These are phyloP conservation scores for Pseudorhombus dupliciocellatus DNA, from an alignment of 2,113 vertebrate genomes.

Conservation along the genomic window DNA sequence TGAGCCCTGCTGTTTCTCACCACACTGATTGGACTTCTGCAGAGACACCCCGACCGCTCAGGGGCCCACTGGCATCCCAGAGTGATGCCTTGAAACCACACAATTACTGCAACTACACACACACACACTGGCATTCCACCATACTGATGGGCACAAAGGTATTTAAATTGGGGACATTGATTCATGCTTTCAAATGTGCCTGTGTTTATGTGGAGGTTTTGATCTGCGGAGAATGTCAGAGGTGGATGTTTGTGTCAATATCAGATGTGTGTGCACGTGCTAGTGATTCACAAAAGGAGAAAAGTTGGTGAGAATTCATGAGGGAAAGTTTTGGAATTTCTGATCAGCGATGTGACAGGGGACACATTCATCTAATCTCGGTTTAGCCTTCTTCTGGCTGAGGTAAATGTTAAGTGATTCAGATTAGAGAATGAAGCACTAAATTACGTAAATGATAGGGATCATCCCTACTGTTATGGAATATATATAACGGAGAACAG, in stretches of 20 bases:
- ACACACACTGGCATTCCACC: conserved; percentile 36
- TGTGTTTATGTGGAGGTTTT: conserved; percentile 19
- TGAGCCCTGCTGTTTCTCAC: conserved; percentile 61
- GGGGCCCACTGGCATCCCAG: conserved; percentile 41
- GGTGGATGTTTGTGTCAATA: conserved; percentile 16
- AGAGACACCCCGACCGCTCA: conserved; percentile 30
- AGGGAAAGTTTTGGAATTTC: conserved; percentile 30
- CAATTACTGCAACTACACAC: conserved; percentile 12
- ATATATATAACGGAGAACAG: too few relatives aligned
- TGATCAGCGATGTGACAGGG: conserved; percentile 47
- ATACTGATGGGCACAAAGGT: conserved; percentile 38
- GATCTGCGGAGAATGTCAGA: conserved; percentile 12
- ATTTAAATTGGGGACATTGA: conserved; percentile 10
- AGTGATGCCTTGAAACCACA: conserved; percentile 23
- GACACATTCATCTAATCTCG: conserved; percentile 43
- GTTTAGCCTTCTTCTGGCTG: conserved; percentile 37
- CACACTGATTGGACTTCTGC: conserved; percentile 58
- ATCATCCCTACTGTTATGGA: too few relatives aligned
- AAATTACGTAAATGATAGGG: conserved; percentile 44
- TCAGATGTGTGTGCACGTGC: conserved; percentile 7
- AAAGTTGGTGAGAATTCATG: background rate
- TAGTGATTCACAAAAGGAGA: background rate
- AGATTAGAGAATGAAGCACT: conserved; percentile 24
- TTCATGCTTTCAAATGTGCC: conserved; percentile 38
- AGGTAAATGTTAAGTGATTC: conserved; percentile 50